Conservation (phyloP, 2,888 invertebrate species). For the Tetropium fuscum region DNA sequence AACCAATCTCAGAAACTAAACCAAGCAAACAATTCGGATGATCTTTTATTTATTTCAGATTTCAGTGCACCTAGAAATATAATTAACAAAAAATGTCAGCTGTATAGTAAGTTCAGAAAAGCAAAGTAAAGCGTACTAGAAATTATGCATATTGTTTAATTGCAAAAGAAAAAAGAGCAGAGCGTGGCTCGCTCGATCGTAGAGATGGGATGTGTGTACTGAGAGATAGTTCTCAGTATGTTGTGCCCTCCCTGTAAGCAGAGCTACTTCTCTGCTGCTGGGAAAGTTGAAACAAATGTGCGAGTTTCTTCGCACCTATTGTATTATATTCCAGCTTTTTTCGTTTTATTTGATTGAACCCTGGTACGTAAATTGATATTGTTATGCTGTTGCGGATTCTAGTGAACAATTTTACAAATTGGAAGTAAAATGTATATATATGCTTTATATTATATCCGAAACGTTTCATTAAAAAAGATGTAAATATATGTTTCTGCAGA, state of each 20-base stretch:
- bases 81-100: no score
- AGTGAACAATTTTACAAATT: slow-evolving; percentile 46
- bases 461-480: slow-evolving; percentile 23
- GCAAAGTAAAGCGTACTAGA: no score
- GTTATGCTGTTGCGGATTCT: slow-evolving; percentile 39
- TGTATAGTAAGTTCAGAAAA: no score
- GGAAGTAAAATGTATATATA: slow-evolving; percentile 44
- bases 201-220: no score
- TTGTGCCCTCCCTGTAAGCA: slow-evolving; percentile 14
- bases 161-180: no score
- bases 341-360: slow-evolving; percentile 47
- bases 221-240: background rate
- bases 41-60: no score
- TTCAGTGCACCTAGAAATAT: no score
- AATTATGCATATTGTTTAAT: no score
- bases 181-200: no score
- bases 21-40: no score
- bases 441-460: slow-evolving; percentile 14
- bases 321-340: slow-evolving; percentile 40
- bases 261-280: slow-evolving; percentile 28
- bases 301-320: slow-evolving; percentile 44
- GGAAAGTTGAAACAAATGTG: slow-evolving; percentile 34
- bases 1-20: no score
- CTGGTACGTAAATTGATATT: slow-evolving; percentile 50
- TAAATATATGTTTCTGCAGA: slow-evolving; percentile 13